A percentile compares a stretch with the other conserved stretches of the same genome.
phyloP scores from a whole-genome alignment of 2,797 vertebrate species.

The Simalia tracyae region DNA sequence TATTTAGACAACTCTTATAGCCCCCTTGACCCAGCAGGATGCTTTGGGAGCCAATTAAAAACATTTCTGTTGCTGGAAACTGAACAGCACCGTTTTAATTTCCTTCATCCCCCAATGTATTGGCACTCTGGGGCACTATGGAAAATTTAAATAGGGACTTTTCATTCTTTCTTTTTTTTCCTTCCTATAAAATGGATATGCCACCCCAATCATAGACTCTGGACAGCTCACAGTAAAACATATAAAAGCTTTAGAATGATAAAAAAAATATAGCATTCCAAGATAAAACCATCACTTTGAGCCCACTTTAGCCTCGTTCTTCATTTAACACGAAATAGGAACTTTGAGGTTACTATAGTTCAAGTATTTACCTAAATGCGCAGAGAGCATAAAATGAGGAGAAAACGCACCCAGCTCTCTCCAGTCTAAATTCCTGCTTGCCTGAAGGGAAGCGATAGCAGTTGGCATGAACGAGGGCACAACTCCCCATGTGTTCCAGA shows the following conservation, averaged over 20 bases:
- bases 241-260: neutral
- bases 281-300: neutral
- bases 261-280: neutral
- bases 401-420: neutral
- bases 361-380: neutral
- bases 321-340: neutral
- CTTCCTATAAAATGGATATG: neutral
- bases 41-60: neutral
- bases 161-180: neutral
- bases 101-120: neutral
- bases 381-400: neutral
- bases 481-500: neutral
- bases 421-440: neutral
- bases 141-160: neutral
- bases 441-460: neutral
- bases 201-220: neutral
- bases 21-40: neutral
- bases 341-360: neutral
- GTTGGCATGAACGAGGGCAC: neutral
- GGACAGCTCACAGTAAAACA: neutral
- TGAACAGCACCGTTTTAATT: neutral
- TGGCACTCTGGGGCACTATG: neutral
- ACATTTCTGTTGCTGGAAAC: neutral
- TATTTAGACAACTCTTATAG: neutral
- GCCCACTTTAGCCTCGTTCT: neutral